Evolutionary conservation across 2,113 vertebrate genomes (phyloP).

Genomic region (Neotragus pygmaeus): DNA sequence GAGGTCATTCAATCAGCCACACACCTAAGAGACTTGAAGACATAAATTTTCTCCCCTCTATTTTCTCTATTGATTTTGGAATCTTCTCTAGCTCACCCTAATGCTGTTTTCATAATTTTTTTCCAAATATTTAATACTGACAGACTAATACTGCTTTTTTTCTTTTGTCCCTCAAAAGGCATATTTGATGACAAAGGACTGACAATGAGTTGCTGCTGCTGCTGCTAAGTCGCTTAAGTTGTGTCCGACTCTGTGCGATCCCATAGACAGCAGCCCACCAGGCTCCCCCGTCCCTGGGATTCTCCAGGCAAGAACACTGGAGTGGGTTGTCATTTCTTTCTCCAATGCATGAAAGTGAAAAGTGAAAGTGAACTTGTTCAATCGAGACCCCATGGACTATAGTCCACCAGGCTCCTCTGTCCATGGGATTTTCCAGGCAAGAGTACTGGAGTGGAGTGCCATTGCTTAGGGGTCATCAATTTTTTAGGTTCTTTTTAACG

Average conservation of each 20-base stretch:
- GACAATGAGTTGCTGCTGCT: neutral
- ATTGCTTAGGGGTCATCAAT: neutral
- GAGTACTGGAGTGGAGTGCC: no score
- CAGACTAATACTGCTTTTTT: neutral
- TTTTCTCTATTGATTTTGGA: neutral
- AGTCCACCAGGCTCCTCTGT: no score
- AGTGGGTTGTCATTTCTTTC: no score
- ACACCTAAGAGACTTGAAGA: neutral
- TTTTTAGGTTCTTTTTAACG: no score
- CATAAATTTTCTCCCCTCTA: neutral
- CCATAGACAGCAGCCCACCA: no score
- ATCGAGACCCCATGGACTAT: no score
- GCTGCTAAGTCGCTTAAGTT: no score
- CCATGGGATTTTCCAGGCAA: no score
- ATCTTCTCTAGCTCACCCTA: neutral
- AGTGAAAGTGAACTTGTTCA: no score
- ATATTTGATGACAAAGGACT: neutral
- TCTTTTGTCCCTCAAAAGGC: neutral
- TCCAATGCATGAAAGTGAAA: no score
- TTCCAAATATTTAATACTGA: neutral
- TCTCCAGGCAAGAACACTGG: no score
- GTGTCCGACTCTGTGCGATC: fast-evolving
- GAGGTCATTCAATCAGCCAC: neutral
- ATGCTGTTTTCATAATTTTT: neutral
- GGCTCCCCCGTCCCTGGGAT: no score